These are phyloP conservation scores for Chironomus striatipennis DNA, from an alignment of 1,140 invertebrate genomes.

Conservation along the genomic window DNA sequence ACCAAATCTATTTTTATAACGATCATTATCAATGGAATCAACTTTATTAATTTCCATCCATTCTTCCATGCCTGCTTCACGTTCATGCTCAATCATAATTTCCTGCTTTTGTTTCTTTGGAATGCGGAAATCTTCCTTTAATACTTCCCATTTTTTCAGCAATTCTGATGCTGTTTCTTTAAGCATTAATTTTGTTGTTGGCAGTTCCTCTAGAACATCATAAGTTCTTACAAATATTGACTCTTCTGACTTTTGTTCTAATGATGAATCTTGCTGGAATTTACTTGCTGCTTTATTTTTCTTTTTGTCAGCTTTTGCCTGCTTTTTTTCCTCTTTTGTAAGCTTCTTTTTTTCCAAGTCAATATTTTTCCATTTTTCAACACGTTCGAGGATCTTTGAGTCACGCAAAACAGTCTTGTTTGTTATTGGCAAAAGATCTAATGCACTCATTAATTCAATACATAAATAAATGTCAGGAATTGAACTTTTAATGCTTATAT, in stretches of 20 bases:
- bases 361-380: constrained; percentile 64
- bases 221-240: not conserved
- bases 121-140: constrained; percentile 72
- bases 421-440: constrained; percentile 76
- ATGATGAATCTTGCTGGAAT: constrained; percentile 26
- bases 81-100: constrained; percentile 87
- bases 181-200: constrained; percentile 19
- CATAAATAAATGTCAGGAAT: constrained; percentile 44
- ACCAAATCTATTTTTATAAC: constrained; percentile 14
- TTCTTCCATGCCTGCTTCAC: constrained; percentile 55
- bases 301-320: not conserved
- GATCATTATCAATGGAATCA: constrained; percentile 31
- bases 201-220: not conserved
- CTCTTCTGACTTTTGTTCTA: constrained; percentile 30
- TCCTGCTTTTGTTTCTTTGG: constrained; percentile 90
- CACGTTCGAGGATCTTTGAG: constrained; percentile 74
- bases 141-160: constrained; percentile 31
- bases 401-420: constrained; percentile 90
- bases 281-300: constrained; percentile 19
- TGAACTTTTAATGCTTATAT: constrained; percentile 44
- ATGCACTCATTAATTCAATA: constrained; percentile 65
- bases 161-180: constrained; percentile 29
- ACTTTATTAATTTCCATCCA: constrained; percentile 29
- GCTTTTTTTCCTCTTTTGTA: constrained; percentile 1
- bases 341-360: constrained; percentile 28